Percentiles rank a stretch among this genome's conserved stretches.
Evolutionary conservation across 1,140 invertebrate genomes (phyloP).

Genomic region (Drosophila arizonae): DNA sequence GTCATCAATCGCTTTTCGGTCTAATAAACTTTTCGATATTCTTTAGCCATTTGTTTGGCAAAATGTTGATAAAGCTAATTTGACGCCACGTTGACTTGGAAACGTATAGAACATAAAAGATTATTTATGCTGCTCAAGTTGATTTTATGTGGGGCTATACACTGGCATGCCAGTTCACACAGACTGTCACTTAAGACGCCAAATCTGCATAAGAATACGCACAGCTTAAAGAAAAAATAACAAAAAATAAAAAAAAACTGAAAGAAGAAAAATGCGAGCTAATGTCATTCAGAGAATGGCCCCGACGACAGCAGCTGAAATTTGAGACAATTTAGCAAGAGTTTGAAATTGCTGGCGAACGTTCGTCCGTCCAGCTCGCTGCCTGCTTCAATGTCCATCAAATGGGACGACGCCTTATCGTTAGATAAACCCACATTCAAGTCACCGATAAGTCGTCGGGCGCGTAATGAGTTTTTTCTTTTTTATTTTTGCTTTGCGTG

Average conservation of each 20-base stretch:
- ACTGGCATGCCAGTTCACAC: no score
- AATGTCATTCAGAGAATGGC: constrained; percentile 40
- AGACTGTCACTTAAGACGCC: constrained; percentile 25
- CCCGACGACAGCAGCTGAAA: constrained; percentile 44
- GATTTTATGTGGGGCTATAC: constrained; percentile 19
- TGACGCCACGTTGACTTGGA: constrained; percentile 45
- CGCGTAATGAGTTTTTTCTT: constrained; percentile 37
- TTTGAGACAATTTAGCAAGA: constrained; percentile 52
- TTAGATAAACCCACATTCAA: constrained; percentile 47
- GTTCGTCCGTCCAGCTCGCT: constrained; percentile 34
- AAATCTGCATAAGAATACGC: constrained; percentile 43
- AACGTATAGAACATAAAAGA: constrained; percentile 40
- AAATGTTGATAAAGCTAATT: constrained; percentile 45
- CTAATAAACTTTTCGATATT: constrained; percentile 31
- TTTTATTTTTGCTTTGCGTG: no score
- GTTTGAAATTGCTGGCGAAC: constrained; percentile 38
- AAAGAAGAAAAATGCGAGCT: constrained; percentile 23
- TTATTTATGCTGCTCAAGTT: constrained; percentile 48
- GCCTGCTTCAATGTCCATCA: constrained; percentile 38
- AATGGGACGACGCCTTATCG: constrained; percentile 32
- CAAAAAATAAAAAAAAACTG: constrained; percentile 13
- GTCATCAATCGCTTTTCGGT: constrained; percentile 46
- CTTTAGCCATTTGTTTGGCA: constrained; percentile 25
- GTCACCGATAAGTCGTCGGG: constrained; percentile 8
- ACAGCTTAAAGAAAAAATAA: not conserved